Evolutionary conservation across 35 echinoderm and acorn worm genomes (phyloP).

Genomic region (Ophioderma brevispina): DNA sequence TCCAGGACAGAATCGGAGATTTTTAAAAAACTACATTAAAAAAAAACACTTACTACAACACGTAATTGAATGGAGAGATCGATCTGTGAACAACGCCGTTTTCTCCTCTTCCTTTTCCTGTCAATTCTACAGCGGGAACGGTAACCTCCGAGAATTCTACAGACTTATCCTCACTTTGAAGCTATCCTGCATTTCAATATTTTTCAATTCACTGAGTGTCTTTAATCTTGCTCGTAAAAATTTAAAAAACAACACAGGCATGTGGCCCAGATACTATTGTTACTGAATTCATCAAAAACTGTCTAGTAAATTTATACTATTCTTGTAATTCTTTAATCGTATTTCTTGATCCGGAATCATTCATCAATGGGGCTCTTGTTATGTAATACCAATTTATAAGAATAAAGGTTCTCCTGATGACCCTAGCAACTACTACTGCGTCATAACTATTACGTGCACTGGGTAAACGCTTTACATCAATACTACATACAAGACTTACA

Average conservation of each 20-base stretch:
- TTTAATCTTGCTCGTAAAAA: neutral
- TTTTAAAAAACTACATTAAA: no score
- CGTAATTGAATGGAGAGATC: no score
- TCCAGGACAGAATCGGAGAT: no score
- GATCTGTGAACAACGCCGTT: no score
- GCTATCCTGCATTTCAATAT: no score
- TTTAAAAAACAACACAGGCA: neutral
- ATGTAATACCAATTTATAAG: conserved; percentile 12
- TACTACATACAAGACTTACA: conserved; percentile 27
- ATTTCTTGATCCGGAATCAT: neutral
- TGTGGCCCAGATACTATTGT: neutral
- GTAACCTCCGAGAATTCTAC: no score
- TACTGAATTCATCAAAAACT: neutral
- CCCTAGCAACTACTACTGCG: neutral
- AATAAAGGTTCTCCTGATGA: neutral
- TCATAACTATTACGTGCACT: neutral
- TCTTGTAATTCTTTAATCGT: neutral
- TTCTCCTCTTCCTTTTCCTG: no score
- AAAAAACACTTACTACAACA: no score
- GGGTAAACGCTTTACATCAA: conserved; percentile 31
- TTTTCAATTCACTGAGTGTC: no score
- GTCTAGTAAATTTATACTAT: neutral
- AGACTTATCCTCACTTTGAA: no score
- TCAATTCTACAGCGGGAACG: no score
- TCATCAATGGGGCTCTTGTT: neutral